Evolutionary conservation across 2,797 vertebrate genomes (phyloP).

Genomic region (Danio choprae): DNA sequence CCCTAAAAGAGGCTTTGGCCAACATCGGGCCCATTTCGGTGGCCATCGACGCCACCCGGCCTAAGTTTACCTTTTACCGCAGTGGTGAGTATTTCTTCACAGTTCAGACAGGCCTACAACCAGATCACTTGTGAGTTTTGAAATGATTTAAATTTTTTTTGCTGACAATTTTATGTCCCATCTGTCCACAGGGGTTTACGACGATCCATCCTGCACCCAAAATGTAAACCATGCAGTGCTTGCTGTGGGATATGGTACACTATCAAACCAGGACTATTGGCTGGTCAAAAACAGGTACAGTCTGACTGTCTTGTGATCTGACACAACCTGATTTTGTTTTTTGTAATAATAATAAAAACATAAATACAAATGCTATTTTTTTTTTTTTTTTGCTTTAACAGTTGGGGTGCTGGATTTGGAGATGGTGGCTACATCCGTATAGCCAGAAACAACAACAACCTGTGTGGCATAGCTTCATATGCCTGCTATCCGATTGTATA

Average conservation of each 20-base stretch:
- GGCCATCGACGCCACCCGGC: conserved; percentile 77
- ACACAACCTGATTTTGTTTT: background rate
- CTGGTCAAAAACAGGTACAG: conserved; percentile 93
- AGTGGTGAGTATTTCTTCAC: conserved; percentile 73
- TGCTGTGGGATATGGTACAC: conserved; percentile 84
- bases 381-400: conserved; percentile 58
- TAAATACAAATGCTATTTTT: background rate
- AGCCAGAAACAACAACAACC: conserved; percentile 83
- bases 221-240: conserved; percentile 86
- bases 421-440: conserved; percentile 88
- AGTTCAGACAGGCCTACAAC: accelerated
- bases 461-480: conserved; percentile 85
- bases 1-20: conserved; percentile 79
- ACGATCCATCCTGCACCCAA: conserved; percentile 79
- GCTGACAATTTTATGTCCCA: accelerated
- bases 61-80: conserved; percentile 79
- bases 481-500: conserved; percentile 83
- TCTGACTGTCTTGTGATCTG: background rate
- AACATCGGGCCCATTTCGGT: conserved; percentile 86
- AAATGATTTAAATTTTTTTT: accelerated
- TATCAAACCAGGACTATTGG: conserved; percentile 87
- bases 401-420: conserved; percentile 85
- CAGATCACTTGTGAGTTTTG: accelerated
- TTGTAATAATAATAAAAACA: background rate
- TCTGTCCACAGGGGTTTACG: conserved; percentile 83